Evolutionary conservation across 2,888 invertebrate genomes (phyloP), one percentile per base, ranked within the genome.

Genomic region (Perdita meconis): DNA sequence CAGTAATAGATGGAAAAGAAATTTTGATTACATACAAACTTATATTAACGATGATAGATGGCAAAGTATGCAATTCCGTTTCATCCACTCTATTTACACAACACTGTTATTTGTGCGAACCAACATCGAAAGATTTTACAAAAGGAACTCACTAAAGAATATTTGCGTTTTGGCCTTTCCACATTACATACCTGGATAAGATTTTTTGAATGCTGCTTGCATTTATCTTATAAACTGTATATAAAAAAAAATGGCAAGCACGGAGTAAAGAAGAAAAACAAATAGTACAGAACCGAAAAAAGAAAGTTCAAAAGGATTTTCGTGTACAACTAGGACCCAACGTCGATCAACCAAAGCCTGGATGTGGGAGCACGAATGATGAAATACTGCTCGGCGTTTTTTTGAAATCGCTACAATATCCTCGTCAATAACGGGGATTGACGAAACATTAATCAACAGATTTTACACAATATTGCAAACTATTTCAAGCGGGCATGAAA

Each of bases 241-340:
- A 66, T 57, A 38, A 13, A 38, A 13, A 40, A 22, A 38, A 64
- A 6, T 64, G 64, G 64, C 53, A 64, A 40, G 64, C 40, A 1
- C 63, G 63, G 0, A 40, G 38, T 3, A 36, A 12, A 2, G 40
- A 64, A 44, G 10, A 65, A 16, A 64, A 74, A 13, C 51, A 75
- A 55, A 40, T 81, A 78, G 1, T 77, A 81, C 59, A n/a, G 72
- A 19, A 38, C 76, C 8, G 34, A 13, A 64, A 64, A 51, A 4
- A 2, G 6, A 2, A 12, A n/a, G 26, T 64, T 3, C 24, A 57
- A 10, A 24, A 40, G 2, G 12, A 0, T 64, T 38, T 64, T 12
- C n/a, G 24, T 10, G 2, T n/a, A 1, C 40, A 40, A 24, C 13
- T 57, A 13, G 40, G 53, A 0, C 16, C 53, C 8, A 5, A 51